Conservation (phyloP, 2,888 invertebrate species). For the Scrobipalpa atriplicella region DNA sequence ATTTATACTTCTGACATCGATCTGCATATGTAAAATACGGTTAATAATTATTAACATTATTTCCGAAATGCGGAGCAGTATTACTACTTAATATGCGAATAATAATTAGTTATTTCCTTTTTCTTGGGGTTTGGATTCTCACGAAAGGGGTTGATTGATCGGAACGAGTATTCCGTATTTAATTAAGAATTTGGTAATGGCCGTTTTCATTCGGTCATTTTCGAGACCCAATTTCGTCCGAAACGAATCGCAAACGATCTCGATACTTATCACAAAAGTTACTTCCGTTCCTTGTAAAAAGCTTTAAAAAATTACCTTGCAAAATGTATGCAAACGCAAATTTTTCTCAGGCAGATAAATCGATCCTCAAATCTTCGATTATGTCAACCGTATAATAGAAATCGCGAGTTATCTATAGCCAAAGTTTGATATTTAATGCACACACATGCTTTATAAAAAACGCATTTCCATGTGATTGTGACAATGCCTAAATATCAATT, state of each 20-base stretch:
- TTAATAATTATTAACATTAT: constrained; percentile 66
- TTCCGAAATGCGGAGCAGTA: constrained; percentile 44
- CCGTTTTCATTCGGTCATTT: constrained; percentile 19
- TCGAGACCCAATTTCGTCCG: constrained; percentile 16
- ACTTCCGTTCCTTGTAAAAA: constrained; percentile 17
- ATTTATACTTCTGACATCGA: constrained; percentile 72
- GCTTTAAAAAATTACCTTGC: constrained; percentile 1
- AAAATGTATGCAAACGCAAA: not conserved
- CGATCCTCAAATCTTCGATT: constrained; percentile 28
- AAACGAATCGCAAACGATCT: constrained; percentile 8
- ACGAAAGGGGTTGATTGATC: constrained; percentile 73
- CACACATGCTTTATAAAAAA: constrained; percentile 62
- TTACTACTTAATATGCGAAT: constrained; percentile 77
- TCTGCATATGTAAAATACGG: constrained; percentile 65
- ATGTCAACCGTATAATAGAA: constrained; percentile 34
- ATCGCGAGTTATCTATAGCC: constrained; percentile 38
- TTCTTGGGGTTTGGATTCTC: constrained; percentile 64
- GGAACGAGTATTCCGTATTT: constrained; percentile 38
- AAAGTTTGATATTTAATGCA: constrained; percentile 56
- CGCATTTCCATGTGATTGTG: constrained; percentile 63
- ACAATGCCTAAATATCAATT: constrained; percentile 69
- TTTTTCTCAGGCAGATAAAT: constrained; percentile 24
- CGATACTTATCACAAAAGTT: constrained; percentile 11
- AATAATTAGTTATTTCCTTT: constrained; percentile 75
- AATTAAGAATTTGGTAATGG: constrained; percentile 23